A percentile compares a stretch with the other conserved stretches of the same genome.
These are phyloP conservation scores for Eulacestoma nigropectus DNA, from an alignment of 2,113 vertebrate genomes.

Conservation along the genomic window DNA sequence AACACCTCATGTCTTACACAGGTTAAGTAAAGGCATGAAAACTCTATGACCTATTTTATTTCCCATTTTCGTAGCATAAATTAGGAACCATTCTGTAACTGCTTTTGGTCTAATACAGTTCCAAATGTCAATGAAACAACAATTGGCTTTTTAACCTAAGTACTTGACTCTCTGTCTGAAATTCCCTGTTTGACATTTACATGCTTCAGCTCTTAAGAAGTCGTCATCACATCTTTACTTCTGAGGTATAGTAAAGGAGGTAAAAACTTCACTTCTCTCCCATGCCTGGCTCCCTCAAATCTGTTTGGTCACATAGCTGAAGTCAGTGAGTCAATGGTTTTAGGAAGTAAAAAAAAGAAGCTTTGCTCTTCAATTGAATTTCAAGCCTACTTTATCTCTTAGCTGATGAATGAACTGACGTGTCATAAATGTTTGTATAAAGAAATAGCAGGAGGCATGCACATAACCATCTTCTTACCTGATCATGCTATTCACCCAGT, in stretches of 20 bases:
- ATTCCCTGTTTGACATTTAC: not conserved
- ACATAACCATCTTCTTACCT: not conserved
- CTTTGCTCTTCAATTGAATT: not conserved
- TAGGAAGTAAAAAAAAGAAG: not conserved
- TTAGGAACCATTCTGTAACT: not conserved
- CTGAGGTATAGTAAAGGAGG: not conserved
- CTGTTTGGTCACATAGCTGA: not conserved
- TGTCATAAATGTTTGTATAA: not conserved
- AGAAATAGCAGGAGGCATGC: not conserved
- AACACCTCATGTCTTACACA: not conserved
- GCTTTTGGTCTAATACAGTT: not conserved
- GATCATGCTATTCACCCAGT: not conserved
- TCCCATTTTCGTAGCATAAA: not conserved
- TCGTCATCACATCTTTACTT: not conserved
- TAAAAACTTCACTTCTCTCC: not conserved
- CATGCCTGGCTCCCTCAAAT: not conserved
- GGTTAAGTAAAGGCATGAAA: not conserved
- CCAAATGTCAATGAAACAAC: not conserved
- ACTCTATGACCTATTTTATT: not conserved
- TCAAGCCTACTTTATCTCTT: not conserved
- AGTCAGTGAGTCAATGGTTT: not conserved
- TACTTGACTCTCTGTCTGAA: not conserved
- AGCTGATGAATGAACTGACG: not conserved
- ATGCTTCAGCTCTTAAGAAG: not conserved
- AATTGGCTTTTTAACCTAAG: not conserved